Evolutionary conservation across 2,888 invertebrate genomes (phyloP).

Genomic region (Criorhina ranunculi): DNA sequence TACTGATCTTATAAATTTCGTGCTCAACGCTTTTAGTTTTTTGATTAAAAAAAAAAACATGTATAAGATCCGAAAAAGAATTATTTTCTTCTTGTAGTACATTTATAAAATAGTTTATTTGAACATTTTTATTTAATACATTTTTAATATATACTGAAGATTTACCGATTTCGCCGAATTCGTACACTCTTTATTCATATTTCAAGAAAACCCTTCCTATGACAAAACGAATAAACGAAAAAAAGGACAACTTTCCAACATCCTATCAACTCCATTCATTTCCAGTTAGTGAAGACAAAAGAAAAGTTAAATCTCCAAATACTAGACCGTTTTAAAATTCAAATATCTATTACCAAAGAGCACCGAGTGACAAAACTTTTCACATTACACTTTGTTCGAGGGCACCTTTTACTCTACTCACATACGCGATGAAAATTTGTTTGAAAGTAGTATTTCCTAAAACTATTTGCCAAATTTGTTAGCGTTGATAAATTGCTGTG

Average conservation of each 20-base stretch:
- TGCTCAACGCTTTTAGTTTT: too few species aligned
- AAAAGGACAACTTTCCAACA: conserved; percentile 17
- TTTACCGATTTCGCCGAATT: too few species aligned
- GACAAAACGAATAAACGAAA: too few species aligned
- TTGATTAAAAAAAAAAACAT: too few species aligned
- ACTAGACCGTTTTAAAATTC: conserved; percentile 43
- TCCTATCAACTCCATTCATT: conserved; percentile 13
- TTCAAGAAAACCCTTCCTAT: too few species aligned
- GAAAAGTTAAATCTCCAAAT: conserved; percentile 21
- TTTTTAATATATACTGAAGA: too few species aligned
- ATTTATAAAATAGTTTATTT: too few species aligned
- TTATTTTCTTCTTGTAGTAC: too few species aligned
- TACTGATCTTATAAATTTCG: too few species aligned
- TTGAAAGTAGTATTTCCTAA: conserved; percentile 27
- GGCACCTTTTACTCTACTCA: neutral
- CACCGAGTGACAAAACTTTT: conserved; percentile 36
- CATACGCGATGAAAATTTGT: neutral
- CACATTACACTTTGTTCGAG: conserved; percentile 36
- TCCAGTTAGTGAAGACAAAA: neutral
- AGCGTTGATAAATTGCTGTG: conserved; percentile 54
- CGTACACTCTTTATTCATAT: too few species aligned
- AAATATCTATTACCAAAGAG: conserved; percentile 35
- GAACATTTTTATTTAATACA: too few species aligned
- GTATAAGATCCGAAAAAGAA: too few species aligned
- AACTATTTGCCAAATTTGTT: conserved; percentile 74